These are phyloP conservation scores for Ceyx cyanopectus DNA, from an alignment of 2,113 vertebrate species.

Conservation along the genomic window DNA sequence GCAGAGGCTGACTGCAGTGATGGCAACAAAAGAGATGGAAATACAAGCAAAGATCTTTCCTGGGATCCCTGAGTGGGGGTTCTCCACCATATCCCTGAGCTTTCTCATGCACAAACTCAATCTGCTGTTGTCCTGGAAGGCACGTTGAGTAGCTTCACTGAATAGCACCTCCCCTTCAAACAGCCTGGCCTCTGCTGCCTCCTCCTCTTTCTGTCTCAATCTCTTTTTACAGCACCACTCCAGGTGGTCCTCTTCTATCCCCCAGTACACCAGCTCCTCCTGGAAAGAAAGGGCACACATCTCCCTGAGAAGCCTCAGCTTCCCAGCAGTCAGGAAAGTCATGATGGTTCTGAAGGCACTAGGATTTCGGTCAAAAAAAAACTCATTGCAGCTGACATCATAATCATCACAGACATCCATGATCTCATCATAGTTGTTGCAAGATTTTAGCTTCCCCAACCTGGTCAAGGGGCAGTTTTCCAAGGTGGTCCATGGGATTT, in stretches of 20 bases:
- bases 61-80: slow-evolving; percentile 91
- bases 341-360: slow-evolving; percentile 93
- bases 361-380: slow-evolving; percentile 97
- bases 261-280: slow-evolving; percentile 97
- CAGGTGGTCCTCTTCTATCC: slow-evolving; percentile 90
- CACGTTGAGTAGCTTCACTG: slow-evolving; percentile 40
- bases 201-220: slow-evolving; percentile 88
- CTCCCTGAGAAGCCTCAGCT: slow-evolving; percentile 91
- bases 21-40: slow-evolving; percentile 92
- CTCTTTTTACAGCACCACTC: slow-evolving; percentile 95
- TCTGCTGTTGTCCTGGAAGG: slow-evolving; percentile 70
- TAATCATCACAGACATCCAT: slow-evolving; percentile 96
- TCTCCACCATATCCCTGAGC: slow-evolving; percentile 94
- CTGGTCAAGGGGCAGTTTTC: slow-evolving; percentile 92
- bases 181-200: slow-evolving; percentile 84
- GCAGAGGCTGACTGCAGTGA: slow-evolving; percentile 94
- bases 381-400: slow-evolving; percentile 91
- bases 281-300: slow-evolving; percentile 95
- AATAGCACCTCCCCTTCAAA: slow-evolving; percentile 77
- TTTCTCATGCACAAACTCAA: slow-evolving; percentile 80
- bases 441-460: slow-evolving; percentile 87
- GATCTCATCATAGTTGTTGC: slow-evolving; percentile 91
- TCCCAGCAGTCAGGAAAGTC: slow-evolving; percentile 92
- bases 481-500: slow-evolving; percentile 93
- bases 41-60: slow-evolving; percentile 96